phyloP scores from a whole-genome alignment of 2,113 vertebrate species.

The Coturnix japonica region DNA sequence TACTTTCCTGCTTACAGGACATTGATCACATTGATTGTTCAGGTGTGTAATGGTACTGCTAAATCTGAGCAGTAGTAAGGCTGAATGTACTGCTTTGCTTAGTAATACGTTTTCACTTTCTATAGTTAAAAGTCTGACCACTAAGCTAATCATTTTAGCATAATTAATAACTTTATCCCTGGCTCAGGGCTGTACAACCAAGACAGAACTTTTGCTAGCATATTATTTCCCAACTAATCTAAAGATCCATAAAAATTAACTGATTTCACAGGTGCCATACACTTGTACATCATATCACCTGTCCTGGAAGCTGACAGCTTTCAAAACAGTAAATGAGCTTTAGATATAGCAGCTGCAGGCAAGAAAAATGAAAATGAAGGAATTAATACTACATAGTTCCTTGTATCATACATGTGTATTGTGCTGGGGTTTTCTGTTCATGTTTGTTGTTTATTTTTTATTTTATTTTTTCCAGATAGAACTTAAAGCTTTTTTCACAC shows the following conservation, averaged over 20 bases:
- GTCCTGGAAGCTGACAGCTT: not conserved
- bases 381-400: not conserved
- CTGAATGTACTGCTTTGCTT: conserved; percentile 1
- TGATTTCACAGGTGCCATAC: not conserved
- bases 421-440: too few relatives aligned
- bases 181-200: not conserved
- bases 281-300: not conserved
- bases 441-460: not conserved
- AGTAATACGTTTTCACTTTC: not conserved
- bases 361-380: not conserved
- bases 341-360: not conserved
- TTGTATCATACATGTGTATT: not conserved
- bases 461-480: not conserved
- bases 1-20: not conserved
- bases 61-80: not conserved
- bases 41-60: not conserved
- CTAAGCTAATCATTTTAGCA: not conserved
- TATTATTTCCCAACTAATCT: not conserved
- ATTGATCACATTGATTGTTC: not conserved
- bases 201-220: not conserved
- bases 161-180: not conserved
- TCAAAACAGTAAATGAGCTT: not conserved
- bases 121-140: not conserved
- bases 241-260: not conserved
- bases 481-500: not conserved